Evolutionary conservation across 2,888 invertebrate genomes (phyloP), one percentile per base, ranked within the genome.

Genomic region (Clepsis dumicolana): DNA sequence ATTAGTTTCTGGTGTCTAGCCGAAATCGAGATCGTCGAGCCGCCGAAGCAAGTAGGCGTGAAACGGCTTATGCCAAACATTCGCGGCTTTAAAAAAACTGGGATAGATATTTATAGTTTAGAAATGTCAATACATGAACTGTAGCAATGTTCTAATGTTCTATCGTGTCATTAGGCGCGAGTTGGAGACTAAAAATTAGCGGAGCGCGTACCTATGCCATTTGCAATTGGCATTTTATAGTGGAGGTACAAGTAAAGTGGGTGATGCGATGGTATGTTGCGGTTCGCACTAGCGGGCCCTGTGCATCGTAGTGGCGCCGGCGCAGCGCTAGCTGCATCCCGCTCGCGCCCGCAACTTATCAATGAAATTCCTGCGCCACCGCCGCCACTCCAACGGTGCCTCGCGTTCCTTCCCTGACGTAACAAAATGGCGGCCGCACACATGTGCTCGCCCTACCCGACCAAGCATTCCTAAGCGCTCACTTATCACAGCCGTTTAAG

Each of bases 321-420:
- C 56, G 57, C 54, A 57, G 72, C 50, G 72, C 78, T 88, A 88
- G 85, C 80, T 85, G 84, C 85, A 86, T 90, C 90, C 89, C 86
- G 83, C 88, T 89, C 88, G 78, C 87, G 85, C 84, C 80, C 83
- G 78, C 85, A 80, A 88, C 80, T 91, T 91, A 91, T 92, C 92
- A 92, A 91, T 92, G 91, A 89, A 90, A 91, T 90, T 87, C 89
- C 87, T 87, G 82, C 82, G 82, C 80, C 80, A 77, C 77, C 78
- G 80, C 77, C 81, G 81, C 74, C 79, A 75, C 79, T 80, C 78
- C 80, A 86, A 85, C 89, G 88, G 88, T 87, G 87, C 87, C 86
- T 87, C 86, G 85, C 87, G 89, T 85, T 89, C 84, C 86, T 86
- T 82, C 76, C 81, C 82, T 90, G 90, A 90, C 89, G 90, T 90